A percentile compares a stretch with the other conserved stretches of the same genome.
Conservation (phyloP, 2,797 vertebrate species). For the Meda fulgida region DNA sequence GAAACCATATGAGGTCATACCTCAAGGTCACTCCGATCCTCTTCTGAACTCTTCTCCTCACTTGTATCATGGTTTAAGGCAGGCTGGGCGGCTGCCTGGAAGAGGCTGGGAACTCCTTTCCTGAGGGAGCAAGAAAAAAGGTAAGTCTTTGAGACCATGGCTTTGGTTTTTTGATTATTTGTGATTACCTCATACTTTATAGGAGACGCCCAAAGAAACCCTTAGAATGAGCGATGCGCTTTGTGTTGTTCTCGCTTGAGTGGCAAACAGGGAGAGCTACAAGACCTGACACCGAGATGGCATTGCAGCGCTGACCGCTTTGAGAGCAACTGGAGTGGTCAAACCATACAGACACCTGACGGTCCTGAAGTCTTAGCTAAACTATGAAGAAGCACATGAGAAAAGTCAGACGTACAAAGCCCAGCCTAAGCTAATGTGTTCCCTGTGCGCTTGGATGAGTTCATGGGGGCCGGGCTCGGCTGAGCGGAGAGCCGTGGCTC, state of each 20-base stretch:
- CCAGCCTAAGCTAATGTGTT: conserved; percentile 86
- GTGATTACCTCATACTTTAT: not conserved
- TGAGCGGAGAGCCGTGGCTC: conserved; percentile 71
- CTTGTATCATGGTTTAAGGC: conserved; percentile 23
- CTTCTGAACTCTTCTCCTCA: conserved; percentile 19
- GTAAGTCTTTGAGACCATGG: not conserved
- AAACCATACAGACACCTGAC: conserved; percentile 76
- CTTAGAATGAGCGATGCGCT: conserved; percentile 16
- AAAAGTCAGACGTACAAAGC: conserved; percentile 75
- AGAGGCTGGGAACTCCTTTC: conserved; percentile 66
- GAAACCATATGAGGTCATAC: conserved; percentile 12
- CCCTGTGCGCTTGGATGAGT: conserved; percentile 90
- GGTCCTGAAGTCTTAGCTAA: conserved; percentile 74
- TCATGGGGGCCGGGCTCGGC: conserved; percentile 70
- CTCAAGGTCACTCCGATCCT: conserved; percentile 50
- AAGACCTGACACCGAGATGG: conserved; percentile 69
- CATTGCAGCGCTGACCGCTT: conserved; percentile 33
- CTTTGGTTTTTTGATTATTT: not conserved
- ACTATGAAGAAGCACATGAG: conserved; percentile 75
- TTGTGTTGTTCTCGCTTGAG: conserved; percentile 70
- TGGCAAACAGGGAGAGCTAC: conserved; percentile 66
- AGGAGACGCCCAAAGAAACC: not conserved
- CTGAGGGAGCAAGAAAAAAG: conserved; percentile 42
- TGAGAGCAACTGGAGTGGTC: conserved; percentile 66
- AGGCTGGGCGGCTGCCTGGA: conserved; percentile 51